These are phyloP conservation scores for Lagorchestes hirsutus DNA, from an alignment of 2,797 vertebrate species.

Conservation along the genomic window DNA sequence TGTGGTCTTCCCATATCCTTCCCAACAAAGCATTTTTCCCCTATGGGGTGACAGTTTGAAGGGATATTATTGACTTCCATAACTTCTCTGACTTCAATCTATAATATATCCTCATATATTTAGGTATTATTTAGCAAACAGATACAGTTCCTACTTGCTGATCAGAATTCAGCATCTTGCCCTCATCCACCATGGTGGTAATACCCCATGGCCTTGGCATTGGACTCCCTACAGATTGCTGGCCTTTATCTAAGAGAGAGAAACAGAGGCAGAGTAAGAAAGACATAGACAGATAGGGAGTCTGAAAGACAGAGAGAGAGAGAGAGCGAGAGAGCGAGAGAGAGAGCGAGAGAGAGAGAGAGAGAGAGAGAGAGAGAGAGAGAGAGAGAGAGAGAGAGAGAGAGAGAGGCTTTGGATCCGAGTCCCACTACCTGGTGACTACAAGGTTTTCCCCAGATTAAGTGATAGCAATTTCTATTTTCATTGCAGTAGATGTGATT, in stretches of 20 bases:
- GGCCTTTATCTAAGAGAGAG: conserved; percentile 20
- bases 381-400: too few species aligned
- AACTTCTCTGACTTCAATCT: not conserved
- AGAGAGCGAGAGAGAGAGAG: not conserved
- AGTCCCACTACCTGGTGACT: not conserved
- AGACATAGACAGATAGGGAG: not conserved
- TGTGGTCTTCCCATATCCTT: not conserved
- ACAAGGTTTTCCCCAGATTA: conserved; percentile 15
- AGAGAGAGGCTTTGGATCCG: not conserved
- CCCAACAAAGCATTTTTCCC: not conserved
- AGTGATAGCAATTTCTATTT: conserved; percentile 50
- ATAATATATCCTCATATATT: not conserved
- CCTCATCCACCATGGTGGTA: not conserved
- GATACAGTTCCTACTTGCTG: not conserved
- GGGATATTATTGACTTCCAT: not conserved
- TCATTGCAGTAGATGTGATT: conserved; percentile 13
- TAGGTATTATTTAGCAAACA: not conserved
- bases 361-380: too few species aligned
- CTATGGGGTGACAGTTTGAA: not conserved
- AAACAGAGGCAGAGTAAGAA: too few species aligned
- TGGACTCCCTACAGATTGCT: conserved; percentile 28
- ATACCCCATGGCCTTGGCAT: conserved; percentile 21
- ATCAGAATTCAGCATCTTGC: conserved; percentile 21
- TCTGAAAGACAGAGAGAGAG: too few species aligned
- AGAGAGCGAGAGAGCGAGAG: too few species aligned